Base-by-base conservation (phyloP, 1,140 invertebrate genomes). In the Holcopasites calliopsidis region DNA sequence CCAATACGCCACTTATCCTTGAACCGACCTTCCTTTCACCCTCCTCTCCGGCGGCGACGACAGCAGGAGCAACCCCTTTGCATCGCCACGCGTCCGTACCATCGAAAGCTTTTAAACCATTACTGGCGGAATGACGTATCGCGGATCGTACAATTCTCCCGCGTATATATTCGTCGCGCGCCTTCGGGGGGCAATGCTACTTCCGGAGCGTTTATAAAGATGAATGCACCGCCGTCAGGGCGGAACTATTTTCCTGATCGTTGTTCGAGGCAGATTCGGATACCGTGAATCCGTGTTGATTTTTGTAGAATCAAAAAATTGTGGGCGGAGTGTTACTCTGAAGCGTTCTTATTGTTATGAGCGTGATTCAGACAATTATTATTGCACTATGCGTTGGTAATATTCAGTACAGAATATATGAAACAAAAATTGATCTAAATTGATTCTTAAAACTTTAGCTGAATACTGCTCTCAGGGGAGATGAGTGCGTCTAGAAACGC, bases 31-130 rank as follows among this genome's bases (percentile, higher is more conserved):
- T 57, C 31, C 50, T 49, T 50, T 21, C 47, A 61, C 35, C 33
- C 23, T 26, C 21, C 23, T 16, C 18, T 16, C 13, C 42, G 18
- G n/a, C 47, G 33, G 26, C 38, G 38, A 40, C n/a, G n/a, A n/a
- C n/a, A n/a, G n/a, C n/a, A 61, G 1, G 33, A 10, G n/a, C 13
- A 66, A n/a, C 10, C 60, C 60, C 10, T 62, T 31, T 47, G 44
- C 6, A 5, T 16, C 38, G 3, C 35, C 31, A n/a, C n/a, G 31
- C 6, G 40, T 71, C 28, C 57, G 44, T 54, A 38, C 55, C 60
- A 54, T 57, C 74, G 40, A 69, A 77, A 84, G 82, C 82, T 86
- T 87, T 86, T 87, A 85, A 86, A 87, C 82, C 82, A 79, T 87
- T 86, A 81, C 73, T 40, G 10, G 61, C 65, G 35, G 76, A 81